Percentiles rank a stretch among this genome's conserved stretches.
phyloP scores from a whole-genome alignment of 1,140 invertebrate genomes.

The Mizuhopecten yessoensis region DNA sequence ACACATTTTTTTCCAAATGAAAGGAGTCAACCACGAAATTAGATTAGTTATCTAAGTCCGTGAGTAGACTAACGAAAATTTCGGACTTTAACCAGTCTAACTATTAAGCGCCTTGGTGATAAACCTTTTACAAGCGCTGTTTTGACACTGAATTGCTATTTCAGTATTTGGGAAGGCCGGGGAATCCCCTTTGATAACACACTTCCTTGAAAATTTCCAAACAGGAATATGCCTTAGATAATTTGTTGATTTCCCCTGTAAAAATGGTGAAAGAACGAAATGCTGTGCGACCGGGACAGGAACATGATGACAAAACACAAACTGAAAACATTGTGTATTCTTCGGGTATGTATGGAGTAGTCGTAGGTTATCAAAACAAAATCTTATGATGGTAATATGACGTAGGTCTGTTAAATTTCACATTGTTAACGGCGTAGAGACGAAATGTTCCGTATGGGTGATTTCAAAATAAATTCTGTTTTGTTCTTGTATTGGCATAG shows the following conservation, averaged over 20 bases:
- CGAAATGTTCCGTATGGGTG: too few species aligned
- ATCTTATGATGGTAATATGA: too few species aligned
- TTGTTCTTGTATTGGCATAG: background rate
- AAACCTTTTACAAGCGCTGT: background rate
- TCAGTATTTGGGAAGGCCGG: conserved; percentile 27
- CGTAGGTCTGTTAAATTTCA: background rate
- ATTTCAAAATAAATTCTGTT: too few species aligned
- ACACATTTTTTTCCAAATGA: too few species aligned
- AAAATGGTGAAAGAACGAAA: conserved; percentile 27
- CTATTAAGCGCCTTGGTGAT: background rate
- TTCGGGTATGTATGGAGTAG: background rate
- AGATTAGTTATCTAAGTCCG: too few species aligned
- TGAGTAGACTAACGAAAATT: too few species aligned
- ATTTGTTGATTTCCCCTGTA: background rate
- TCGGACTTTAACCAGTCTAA: too few species aligned
- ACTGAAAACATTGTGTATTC: conserved; percentile 7
- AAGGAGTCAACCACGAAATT: too few species aligned
- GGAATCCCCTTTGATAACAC: background rate
- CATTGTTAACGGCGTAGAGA: background rate
- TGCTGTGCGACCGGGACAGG: background rate
- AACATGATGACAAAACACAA: background rate
- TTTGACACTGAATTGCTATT: background rate
- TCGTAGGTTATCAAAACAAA: background rate
- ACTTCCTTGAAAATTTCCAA: conserved; percentile 39
- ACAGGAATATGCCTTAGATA: conserved; percentile 20